A percentile compares a stretch with the other conserved stretches of the same genome.
Evolutionary conservation across 2,888 invertebrate species (phyloP).

Genomic region (Melanargia galathea): DNA sequence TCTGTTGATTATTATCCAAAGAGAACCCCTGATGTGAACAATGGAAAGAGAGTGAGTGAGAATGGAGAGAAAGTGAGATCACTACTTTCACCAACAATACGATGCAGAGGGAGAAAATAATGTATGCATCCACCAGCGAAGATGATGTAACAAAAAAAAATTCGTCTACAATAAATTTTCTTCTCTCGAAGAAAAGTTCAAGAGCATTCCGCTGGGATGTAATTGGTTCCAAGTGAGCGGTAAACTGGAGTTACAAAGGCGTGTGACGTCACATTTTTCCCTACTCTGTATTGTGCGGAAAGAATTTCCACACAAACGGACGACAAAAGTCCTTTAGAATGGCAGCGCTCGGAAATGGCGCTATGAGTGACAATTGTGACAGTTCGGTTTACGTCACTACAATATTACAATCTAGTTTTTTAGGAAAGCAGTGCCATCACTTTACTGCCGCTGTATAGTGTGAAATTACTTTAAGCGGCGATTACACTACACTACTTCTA

Average conservation of each 20-base stretch:
- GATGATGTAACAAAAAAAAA: background rate
- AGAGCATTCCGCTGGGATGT: constrained; percentile 20
- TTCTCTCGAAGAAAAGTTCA: constrained; percentile 4
- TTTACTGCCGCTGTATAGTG: no score
- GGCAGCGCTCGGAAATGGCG: constrained; percentile 3
- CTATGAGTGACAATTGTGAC: background rate
- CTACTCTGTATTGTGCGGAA: constrained; percentile 5
- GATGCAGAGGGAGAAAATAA: background rate
- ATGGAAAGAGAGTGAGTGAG: no score
- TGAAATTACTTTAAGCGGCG: no score
- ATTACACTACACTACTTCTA: no score
- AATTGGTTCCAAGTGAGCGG: constrained; percentile 19
- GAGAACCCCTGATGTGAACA: no score
- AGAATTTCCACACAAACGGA: constrained; percentile 17
- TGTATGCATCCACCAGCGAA: no score
- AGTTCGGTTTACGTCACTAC: background rate
- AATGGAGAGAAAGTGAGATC: no score
- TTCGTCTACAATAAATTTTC: background rate
- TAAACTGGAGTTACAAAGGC: constrained; percentile 6
- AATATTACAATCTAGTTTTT: background rate
- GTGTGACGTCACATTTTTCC: constrained; percentile 25
- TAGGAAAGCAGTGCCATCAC: no score
- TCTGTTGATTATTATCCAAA: no score
- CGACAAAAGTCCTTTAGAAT: constrained; percentile 5
- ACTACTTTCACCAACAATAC: no score